phyloP scores from a whole-genome alignment of 2,797 vertebrate species.

The Silurus aristotelis region DNA sequence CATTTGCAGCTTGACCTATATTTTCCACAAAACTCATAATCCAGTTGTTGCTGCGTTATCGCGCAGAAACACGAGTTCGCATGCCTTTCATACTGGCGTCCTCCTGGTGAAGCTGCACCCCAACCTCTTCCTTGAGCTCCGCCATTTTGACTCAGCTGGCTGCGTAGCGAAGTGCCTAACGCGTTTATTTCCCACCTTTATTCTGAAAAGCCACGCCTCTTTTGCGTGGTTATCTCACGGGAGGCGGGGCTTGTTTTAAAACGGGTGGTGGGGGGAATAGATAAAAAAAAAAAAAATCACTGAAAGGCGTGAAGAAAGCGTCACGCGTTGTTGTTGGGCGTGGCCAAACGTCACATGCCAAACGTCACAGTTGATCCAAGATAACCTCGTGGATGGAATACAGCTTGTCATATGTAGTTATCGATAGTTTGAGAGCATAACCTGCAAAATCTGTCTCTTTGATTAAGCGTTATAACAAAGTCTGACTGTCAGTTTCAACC shows the following conservation, averaged over 20 bases:
- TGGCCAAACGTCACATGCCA: too few species aligned
- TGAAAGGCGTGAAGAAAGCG: not conserved
- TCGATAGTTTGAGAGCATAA: too few species aligned
- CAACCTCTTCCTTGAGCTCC: slow-evolving; percentile 68
- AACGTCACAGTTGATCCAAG: slow-evolving; percentile 5
- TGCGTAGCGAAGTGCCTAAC: slow-evolving; percentile 55
- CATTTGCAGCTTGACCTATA: accelerated
- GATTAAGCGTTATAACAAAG: not conserved
- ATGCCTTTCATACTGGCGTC: slow-evolving; percentile 72
- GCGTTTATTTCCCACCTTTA: not conserved
- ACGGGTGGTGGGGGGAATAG: slow-evolving; percentile 7
- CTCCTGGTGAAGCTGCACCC: slow-evolving; percentile 74
- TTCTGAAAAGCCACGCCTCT: not conserved
- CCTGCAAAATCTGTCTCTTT: not conserved
- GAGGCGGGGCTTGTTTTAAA: not conserved
- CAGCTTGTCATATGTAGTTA: too few species aligned
- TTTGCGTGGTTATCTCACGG: too few species aligned
- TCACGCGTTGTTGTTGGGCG: not conserved
- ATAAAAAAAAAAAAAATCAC: too few species aligned
- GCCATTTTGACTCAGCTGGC: slow-evolving; percentile 69
- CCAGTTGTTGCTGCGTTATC: not conserved
- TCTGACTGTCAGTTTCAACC: not conserved
- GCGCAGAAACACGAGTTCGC: slow-evolving; percentile 35
- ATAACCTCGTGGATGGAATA: not conserved
- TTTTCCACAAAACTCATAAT: not conserved